Conservation (phyloP, 35 echinoderm and acorn worm genomes). For the Patiria miniata region DNA sequence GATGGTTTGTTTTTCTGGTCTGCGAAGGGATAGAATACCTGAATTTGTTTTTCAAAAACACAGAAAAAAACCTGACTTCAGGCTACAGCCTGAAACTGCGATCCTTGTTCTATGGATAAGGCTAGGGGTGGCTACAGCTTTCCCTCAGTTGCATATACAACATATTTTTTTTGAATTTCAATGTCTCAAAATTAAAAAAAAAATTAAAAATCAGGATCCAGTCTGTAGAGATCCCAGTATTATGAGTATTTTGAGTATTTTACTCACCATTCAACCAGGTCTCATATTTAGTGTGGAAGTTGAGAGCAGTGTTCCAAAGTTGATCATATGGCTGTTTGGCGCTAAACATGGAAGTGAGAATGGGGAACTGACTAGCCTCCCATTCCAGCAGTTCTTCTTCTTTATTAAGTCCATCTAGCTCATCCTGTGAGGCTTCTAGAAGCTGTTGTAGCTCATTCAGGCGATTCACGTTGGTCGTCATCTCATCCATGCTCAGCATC, state of each 20-base stretch:
- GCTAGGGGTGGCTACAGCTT: too few relatives aligned
- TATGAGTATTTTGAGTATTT: background rate
- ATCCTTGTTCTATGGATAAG: too few relatives aligned
- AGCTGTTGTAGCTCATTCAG: conserved; percentile 84
- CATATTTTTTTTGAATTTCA: too few relatives aligned
- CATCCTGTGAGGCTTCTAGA: conserved; percentile 82
- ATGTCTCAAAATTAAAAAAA: background rate
- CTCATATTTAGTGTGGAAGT: conserved; percentile 97
- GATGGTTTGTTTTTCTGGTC: too few relatives aligned
- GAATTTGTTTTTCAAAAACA: too few relatives aligned
- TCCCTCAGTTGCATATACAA: too few relatives aligned
- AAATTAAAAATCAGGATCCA: background rate
- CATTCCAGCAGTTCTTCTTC: conserved; percentile 98
- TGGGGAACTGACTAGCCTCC: conserved; percentile 91
- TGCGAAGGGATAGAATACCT: too few relatives aligned
- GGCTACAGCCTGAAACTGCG: too few relatives aligned
- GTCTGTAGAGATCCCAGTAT: background rate
- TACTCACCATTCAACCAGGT: conserved; percentile 86
- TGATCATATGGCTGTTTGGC: conserved; percentile 87
- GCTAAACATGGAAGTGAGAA: conserved; percentile 67
- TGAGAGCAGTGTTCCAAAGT: conserved; percentile 96
- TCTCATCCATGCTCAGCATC: conserved; percentile 98
- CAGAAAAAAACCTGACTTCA: too few relatives aligned
- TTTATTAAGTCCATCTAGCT: conserved; percentile 88
- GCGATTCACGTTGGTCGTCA: conserved; percentile 94